Base-by-base conservation (phyloP, 1,140 invertebrate genomes). In the Drosophila persimilis region DNA sequence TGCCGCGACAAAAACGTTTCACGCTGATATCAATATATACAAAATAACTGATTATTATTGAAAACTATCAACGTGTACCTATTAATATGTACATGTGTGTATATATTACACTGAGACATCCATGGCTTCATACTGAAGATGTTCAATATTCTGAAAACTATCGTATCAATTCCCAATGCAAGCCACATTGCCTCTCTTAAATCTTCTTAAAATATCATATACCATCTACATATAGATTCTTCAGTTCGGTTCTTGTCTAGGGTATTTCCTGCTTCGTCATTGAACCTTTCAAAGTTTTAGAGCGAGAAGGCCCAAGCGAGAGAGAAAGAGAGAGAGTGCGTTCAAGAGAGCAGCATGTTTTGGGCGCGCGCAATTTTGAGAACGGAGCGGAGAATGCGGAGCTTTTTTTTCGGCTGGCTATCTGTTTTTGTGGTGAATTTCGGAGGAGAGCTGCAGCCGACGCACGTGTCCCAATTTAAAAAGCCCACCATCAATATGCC, bases 371-470 rank as follows among this genome's bases (percentile, higher is more conserved):
- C 45, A 62, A 48, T 73, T 48, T 64, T 41, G 8, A 45, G 24
- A 26, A 20, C 20, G 20, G 13, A 44, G 41, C 39, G 13, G 50
- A 72, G 31, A 45, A 48, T 44, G 41, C 15, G 4, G 55, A 84
- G 81, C 69, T 86, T 86, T 85, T 86, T 85, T 70, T 55, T 56
- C 17, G 55, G 53, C 45, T 39, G 52, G 47, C 72, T 85, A 73
- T 85, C 83, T 85, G 80, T 85, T 85, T 86, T 85, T 85, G 81
- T 85, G 81, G 81, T 85, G 81, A 85, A 65, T 88, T 80, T 70
- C 62, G 55, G 71, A 22, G 51, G 59, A 11, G 11, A 4, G 35
- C 35, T 39, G 35, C 35, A 11, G 13, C 35, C 35, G 57, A 75
- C 73, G 85, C 81, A 85, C 81, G 81, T 85, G 81, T 86, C 67